Evolutionary conservation across 2,888 invertebrate genomes (phyloP), one percentile per base, ranked within the genome.

Genomic region (Volucella zonaria): DNA sequence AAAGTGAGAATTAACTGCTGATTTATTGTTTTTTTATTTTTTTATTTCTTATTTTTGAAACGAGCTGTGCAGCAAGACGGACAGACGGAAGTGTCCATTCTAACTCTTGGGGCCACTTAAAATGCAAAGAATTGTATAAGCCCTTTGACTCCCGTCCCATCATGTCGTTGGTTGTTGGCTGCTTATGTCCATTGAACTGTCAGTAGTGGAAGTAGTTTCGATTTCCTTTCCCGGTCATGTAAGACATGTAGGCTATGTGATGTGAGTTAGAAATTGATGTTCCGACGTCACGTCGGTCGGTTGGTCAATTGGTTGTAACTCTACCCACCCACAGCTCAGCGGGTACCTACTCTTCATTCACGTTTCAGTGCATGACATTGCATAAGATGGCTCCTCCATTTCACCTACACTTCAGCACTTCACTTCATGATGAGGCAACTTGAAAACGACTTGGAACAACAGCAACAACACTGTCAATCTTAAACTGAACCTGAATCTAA

Each of bases 341-440:
- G 70, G 70, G 14, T 67, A 67, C n/a, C n/a, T n/a, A n/a, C 66
- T 73, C 62, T 73, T 73, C 78, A 78, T 73, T 78, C 67, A 78
- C 77, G 82, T 82, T 82, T 61, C 78, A 78, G 82, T 56, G 67
- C 82, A 82, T 82, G 82, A 78, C 78, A 67, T 78, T 78, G 82
- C 82, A 82, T 82, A 82, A 82, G 73, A 78, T 67, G 76, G 31
- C 51, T 51, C 43, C 66, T 49, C 62, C 42, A 31, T 8, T 14
- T 12, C 51, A 31, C 45, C 15, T 49, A 11, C 47, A n/a, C 51
- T 47, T n/a, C 31, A 18, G 15, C 54, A 77, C 73, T 52, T 40
- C 59, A 45, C 45, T 61, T 11, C 18, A 43, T 43, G 23, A 70
- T 18, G 49, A 54, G 45, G 66, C 59, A 76, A 76, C 68, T 64